phyloP scores from a whole-genome alignment of 2,113 vertebrate genomes.

The Strix uralensis region DNA sequence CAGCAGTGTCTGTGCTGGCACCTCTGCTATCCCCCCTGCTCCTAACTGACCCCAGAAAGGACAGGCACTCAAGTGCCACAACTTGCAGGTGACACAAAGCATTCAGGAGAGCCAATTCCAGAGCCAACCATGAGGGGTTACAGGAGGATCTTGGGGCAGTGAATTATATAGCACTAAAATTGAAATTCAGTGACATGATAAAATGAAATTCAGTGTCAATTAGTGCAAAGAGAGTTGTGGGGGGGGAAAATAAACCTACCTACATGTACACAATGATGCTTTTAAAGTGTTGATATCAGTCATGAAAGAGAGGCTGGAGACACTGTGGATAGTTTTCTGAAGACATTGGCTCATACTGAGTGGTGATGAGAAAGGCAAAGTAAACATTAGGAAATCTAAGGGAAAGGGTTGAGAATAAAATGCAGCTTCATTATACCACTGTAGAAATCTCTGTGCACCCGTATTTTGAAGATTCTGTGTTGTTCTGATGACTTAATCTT shows the following conservation, averaged over 20 bases:
- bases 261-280: fast-evolving
- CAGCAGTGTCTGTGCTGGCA: neutral
- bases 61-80: neutral
- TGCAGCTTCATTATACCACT: neutral
- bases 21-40: neutral
- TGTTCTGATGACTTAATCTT: neutral
- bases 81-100: neutral
- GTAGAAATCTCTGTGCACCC: neutral
- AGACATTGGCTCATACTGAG: neutral
- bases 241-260: neutral
- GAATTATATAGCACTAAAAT: neutral
- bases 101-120: neutral
- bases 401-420: neutral
- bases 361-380: neutral
- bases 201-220: neutral
- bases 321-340: neutral
- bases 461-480: neutral
- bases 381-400: neutral
- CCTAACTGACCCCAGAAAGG: neutral
- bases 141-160: neutral
- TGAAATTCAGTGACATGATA: neutral
- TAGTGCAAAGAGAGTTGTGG: neutral
- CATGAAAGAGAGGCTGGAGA: neutral
- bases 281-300: neutral
- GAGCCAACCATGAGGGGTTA: neutral